Base-by-base conservation (phyloP, 2,113 vertebrate species). In the Chionodraco myersi region DNA sequence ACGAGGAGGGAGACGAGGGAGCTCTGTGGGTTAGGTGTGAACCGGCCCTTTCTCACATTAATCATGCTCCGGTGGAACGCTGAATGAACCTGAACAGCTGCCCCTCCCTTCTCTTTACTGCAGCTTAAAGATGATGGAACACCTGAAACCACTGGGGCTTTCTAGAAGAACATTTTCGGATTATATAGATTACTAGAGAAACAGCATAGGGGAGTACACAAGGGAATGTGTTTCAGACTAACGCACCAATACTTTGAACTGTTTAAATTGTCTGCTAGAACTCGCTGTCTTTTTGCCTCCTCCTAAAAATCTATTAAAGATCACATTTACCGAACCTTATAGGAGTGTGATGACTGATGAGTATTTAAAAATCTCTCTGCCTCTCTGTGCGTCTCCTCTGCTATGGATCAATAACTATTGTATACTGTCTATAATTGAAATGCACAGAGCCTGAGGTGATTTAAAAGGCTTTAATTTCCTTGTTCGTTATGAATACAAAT, bases 381-480 rank as follows among this genome's bases (percentile, higher is more conserved):
- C n/a, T 87, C 87, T 79, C 53, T 54, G 65, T 54, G 76, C 84
- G 64, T 88, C 78, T 84, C 71, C 70, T 76, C 63, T 44, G 69
- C 81, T 79, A 84, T 70, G 72, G 89, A 93, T 93, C 90, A 85
- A 93, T 93, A 90, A 76, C 69, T 88, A 81, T 77, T 91, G 89
- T 82, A 80, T 88, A 82, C 65, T 74, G 82, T 80, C 58, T 88
- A 84, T 93, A 93, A 94, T 94, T 94, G 90, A 93, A 94, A 89
- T 64, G 60, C 91, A 72, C 49, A 58, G 72, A 79, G 89, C 87
- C 83, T 73, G 77, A 89, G 90, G 86, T 91, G 81, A 85, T 90
- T 87, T 79, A 83, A 79, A 67, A 72, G 63, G 54, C 65, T 91
- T 90, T 91, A 79, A 91, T 88, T 80, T 88, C 51, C 84, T 77